A percentile compares a stretch with the other conserved stretches of the same genome.
Conservation (phyloP, 2,113 vertebrate species). For the Mellivora capensis region DNA sequence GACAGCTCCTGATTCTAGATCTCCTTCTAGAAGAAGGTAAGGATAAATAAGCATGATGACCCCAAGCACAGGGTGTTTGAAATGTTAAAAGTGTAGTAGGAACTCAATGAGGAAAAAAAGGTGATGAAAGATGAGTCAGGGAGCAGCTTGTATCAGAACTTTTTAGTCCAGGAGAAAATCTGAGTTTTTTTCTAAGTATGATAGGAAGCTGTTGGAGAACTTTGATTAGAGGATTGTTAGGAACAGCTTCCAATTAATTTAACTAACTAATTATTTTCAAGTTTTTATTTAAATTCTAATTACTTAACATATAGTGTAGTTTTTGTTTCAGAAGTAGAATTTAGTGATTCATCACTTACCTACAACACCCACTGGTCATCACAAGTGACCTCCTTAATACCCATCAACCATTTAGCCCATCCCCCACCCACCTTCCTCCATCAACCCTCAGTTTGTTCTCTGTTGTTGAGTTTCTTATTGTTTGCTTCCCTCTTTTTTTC, state of each 20-base stretch:
- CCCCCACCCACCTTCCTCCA: background rate
- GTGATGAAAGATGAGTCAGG: background rate
- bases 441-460: background rate
- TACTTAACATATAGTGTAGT: background rate
- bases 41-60: rapidly evolving
- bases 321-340: background rate
- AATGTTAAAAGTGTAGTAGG: background rate
- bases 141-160: background rate
- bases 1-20: background rate
- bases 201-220: background rate
- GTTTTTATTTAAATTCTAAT: background rate
- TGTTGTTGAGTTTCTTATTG: background rate
- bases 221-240: background rate
- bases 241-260: background rate
- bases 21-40: background rate
- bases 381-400: background rate
- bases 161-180: background rate
- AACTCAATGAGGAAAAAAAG: background rate
- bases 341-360: background rate
- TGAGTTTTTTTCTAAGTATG: background rate
- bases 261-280: background rate
- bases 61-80: background rate
- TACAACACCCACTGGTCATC: background rate
- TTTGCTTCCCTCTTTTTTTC: background rate
- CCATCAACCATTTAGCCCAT: background rate